A percentile compares a stretch with the other conserved stretches of the same genome.
phyloP scores from a whole-genome alignment of 2,113 vertebrate genomes.

The Camelus dromedarius region DNA sequence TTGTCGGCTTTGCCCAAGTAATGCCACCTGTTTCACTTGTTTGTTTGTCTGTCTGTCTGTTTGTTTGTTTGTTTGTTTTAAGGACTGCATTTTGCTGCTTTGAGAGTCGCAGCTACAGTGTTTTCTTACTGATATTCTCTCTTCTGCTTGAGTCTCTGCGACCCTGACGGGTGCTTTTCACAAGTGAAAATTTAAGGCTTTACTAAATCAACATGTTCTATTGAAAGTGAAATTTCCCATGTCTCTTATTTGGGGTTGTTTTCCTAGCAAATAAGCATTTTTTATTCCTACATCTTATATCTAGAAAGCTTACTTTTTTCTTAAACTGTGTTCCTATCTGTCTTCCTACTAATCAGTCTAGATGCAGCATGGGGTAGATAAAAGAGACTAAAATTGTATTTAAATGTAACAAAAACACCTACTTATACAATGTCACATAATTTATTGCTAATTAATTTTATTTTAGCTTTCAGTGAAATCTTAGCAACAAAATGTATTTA shows the following conservation, averaged over 20 bases:
- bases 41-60: too few species aligned
- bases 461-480: not conserved
- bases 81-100: not conserved
- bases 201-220: not conserved
- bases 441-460: not conserved
- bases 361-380: not conserved
- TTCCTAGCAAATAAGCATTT: not conserved
- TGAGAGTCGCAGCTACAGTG: too few species aligned
- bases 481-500: not conserved
- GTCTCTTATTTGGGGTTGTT: not conserved
- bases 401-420: not conserved
- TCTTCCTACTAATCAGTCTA: not conserved
- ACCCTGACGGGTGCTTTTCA: not conserved
- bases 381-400: not conserved
- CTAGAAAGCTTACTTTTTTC: not conserved
- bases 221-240: not conserved
- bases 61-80: too few species aligned
- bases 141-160: not conserved
- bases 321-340: not conserved
- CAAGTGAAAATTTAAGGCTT: not conserved
- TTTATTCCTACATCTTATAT: not conserved
- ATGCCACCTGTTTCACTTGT: rapidly evolving
- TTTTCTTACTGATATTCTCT: not conserved
- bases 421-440: not conserved
- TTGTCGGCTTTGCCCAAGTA: not conserved